Percentiles rank a stretch among this genome's conserved stretches.
Evolutionary conservation across 2,888 invertebrate species (phyloP).

Genomic region (Lacanobia wlatinum): DNA sequence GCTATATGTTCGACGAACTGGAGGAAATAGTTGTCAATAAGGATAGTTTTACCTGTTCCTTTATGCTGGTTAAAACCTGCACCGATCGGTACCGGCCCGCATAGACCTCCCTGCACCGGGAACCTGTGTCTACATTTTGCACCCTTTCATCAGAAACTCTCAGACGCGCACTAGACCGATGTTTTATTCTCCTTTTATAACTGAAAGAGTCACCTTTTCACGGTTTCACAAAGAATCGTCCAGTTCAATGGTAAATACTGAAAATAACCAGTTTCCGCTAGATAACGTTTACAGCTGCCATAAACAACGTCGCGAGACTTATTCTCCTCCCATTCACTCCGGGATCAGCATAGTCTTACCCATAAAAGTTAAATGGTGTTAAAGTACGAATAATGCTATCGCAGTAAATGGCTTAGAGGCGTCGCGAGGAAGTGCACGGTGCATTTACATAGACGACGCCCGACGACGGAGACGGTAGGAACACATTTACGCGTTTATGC

Average conservation of each 20-base stretch:
- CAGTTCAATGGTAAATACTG: background rate
- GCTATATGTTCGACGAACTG: too few relatives aligned
- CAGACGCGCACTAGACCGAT: background rate
- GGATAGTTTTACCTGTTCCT: too few relatives aligned
- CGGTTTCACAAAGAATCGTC: constrained; percentile 18
- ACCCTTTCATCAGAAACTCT: background rate
- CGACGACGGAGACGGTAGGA: background rate
- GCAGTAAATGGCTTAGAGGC: constrained; percentile 50
- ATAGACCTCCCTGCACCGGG: too few relatives aligned
- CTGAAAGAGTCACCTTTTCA: background rate
- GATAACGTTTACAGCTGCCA: constrained; percentile 51
- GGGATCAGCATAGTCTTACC: constrained; percentile 20
- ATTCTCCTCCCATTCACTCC: constrained; percentile 28
- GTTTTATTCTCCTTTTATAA: background rate
- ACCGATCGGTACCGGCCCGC: too few relatives aligned
- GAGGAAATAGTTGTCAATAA: too few relatives aligned
- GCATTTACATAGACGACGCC: constrained; percentile 49
- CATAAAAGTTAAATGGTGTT: constrained; percentile 62
- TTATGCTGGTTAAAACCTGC: too few relatives aligned
- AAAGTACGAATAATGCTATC: constrained; percentile 58
- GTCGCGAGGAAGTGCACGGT: constrained; percentile 34
- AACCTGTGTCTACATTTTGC: too few relatives aligned
- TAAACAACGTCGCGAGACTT: constrained; percentile 39
- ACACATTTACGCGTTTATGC: constrained; percentile 17
- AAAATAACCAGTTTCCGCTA: constrained; percentile 47